Evolutionary conservation across 1,140 invertebrate species (phyloP).

Genomic region (Habropoda laboriosa): DNA sequence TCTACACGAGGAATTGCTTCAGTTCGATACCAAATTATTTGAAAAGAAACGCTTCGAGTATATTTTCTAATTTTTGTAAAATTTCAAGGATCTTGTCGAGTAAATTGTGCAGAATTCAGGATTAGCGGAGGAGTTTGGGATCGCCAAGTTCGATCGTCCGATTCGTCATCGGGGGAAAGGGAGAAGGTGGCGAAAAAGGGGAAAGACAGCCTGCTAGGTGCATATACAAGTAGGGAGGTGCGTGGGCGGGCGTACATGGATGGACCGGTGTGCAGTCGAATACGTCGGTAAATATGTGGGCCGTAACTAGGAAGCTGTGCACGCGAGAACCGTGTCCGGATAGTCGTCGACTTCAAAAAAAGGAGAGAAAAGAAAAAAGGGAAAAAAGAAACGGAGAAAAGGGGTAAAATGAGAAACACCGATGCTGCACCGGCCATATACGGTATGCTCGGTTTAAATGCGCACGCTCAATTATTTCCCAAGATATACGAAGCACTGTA

Average conservation of each 20-base stretch:
- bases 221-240: constrained; percentile 35
- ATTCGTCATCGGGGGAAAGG: constrained; percentile 7
- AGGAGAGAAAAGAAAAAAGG: neutral
- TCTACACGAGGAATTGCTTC: too few species aligned
- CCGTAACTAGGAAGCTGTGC: constrained; percentile 39
- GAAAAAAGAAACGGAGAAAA: neutral
- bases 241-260: constrained; percentile 37
- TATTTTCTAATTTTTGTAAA: too few species aligned
- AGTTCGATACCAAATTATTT: too few species aligned
- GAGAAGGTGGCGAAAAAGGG: neutral
- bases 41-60: too few species aligned
- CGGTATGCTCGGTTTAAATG: constrained; percentile 20
- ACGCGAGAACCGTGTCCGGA: constrained; percentile 40
- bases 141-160: neutral
- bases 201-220: constrained; percentile 19
- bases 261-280: constrained; percentile 25
- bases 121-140: too few species aligned
- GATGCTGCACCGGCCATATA: constrained; percentile 7
- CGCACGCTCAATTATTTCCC: constrained; percentile 43
- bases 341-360: constrained; percentile 28
- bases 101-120: too few species aligned
- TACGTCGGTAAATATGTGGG: constrained; percentile 48
- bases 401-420: constrained; percentile 27
- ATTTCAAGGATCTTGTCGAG: too few species aligned
- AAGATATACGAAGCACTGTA: neutral